Conservation (phyloP, 2,113 vertebrate species). For the Ceuthmochares aereus region DNA sequence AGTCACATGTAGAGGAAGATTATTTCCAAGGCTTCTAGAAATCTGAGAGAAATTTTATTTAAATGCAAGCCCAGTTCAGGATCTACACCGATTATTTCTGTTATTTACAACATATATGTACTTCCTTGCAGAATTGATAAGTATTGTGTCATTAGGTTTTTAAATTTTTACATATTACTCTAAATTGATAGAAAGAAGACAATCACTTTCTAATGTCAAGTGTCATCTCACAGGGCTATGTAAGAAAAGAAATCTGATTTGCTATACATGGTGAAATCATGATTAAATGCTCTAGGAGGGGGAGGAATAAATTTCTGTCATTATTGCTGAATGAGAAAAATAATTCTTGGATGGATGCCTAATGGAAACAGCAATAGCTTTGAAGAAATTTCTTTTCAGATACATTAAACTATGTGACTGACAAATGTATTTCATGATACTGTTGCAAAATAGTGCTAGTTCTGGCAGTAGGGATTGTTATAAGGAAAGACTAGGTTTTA, state of each 20-base stretch:
- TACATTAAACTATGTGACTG: not conserved
- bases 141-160: not conserved
- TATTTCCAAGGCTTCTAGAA: not conserved
- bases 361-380: not conserved
- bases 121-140: not conserved
- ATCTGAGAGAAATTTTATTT: not conserved
- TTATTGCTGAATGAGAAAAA: conserved; percentile 28
- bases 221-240: not conserved
- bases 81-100: not conserved
- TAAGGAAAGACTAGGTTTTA: not conserved
- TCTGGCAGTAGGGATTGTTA: not conserved
- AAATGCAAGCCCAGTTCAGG: not conserved
- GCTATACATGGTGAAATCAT: not conserved
- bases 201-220: not conserved
- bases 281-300: not conserved
- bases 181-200: not conserved
- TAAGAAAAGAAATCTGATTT: conserved; percentile 18
- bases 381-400: conserved; percentile 1
- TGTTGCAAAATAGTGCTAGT: not conserved
- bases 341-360: conserved; percentile 13
- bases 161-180: not conserved
- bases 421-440: not conserved
- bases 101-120: not conserved
- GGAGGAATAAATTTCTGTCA: not conserved
- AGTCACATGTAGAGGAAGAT: not conserved